phyloP scores from a whole-genome alignment of 64 coral and sea anemone species.

The Porites australiensis region DNA sequence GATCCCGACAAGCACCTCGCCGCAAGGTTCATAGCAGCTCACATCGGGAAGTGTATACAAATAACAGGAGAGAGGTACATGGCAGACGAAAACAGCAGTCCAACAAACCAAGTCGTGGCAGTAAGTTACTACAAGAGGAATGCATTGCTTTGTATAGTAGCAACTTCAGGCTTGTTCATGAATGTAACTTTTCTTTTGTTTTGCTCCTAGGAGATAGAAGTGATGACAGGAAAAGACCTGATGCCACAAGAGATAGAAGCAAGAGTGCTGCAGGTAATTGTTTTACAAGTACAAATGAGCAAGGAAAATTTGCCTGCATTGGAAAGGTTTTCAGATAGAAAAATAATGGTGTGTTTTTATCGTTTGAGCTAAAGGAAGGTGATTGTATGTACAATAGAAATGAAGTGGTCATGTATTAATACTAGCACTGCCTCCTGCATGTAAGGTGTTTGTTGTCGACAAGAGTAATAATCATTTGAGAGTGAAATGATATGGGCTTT shows the following conservation, averaged over 20 bases:
- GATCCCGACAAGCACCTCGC: not conserved
- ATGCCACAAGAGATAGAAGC: not conserved
- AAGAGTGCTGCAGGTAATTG: constrained; percentile 58
- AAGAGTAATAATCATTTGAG: no score
- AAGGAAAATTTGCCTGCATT: no score
- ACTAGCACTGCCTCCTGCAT: no score
- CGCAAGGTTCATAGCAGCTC: constrained; percentile 7
- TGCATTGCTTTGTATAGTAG: not conserved
- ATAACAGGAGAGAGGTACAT: not conserved
- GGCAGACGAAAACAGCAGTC: not conserved
- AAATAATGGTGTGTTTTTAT: no score
- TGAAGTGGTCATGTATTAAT: no score
- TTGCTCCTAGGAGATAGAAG: constrained; percentile 5
- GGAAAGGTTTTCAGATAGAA: no score
- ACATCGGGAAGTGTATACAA: constrained; percentile 11
- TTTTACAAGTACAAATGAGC: not conserved
- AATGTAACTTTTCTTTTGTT: not conserved
- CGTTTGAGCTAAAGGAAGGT: no score
- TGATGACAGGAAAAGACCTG: not conserved
- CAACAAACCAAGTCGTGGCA: constrained; percentile 7
- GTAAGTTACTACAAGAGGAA: not conserved
- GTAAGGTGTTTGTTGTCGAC: no score
- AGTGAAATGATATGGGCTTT: no score
- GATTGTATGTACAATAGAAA: no score
- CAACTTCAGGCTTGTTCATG: no score